Percentiles rank a stretch among this genome's conserved stretches.
Conservation (phyloP, 2,888 invertebrate genomes). For the Oscheius sp. region DNA sequence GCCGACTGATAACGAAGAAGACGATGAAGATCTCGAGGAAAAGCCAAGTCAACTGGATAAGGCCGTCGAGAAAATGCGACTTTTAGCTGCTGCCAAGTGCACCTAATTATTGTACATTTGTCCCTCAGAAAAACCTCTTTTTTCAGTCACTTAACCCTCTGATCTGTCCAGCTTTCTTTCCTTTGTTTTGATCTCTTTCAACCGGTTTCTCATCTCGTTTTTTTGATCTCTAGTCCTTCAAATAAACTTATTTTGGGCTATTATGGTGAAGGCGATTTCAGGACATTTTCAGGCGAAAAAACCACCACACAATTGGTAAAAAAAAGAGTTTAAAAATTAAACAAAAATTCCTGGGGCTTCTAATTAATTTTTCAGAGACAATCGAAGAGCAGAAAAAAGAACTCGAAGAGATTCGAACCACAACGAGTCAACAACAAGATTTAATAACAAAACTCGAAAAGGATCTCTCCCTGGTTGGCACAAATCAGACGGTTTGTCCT, state of each 20-base stretch:
- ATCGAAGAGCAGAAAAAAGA: conserved; percentile 35
- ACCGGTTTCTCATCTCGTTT: conserved; percentile 18
- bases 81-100: conserved; percentile 34
- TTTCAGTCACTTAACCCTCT: neutral
- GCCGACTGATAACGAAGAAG: conserved; percentile 8
- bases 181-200: conserved; percentile 28
- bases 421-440: conserved; percentile 31
- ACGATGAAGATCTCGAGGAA: neutral
- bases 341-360: too few species aligned
- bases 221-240: conserved; percentile 13
- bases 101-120: conserved; percentile 5
- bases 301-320: conserved; percentile 19
- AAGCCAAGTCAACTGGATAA: conserved; percentile 44
- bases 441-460: conserved; percentile 43
- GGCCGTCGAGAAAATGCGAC: conserved; percentile 47
- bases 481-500: neutral
- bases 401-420: conserved; percentile 21
- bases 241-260: neutral
- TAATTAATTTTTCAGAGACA: conserved; percentile 33
- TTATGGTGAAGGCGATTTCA: neutral
- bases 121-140: conserved; percentile 1
- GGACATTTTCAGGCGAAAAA: neutral
- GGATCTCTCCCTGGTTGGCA: conserved; percentile 34
- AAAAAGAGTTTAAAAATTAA: too few species aligned
- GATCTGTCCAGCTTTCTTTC: conserved; percentile 9